These are phyloP conservation scores for Coracopsis vasa DNA, from an alignment of 2,113 vertebrate species.

Conservation along the genomic window DNA sequence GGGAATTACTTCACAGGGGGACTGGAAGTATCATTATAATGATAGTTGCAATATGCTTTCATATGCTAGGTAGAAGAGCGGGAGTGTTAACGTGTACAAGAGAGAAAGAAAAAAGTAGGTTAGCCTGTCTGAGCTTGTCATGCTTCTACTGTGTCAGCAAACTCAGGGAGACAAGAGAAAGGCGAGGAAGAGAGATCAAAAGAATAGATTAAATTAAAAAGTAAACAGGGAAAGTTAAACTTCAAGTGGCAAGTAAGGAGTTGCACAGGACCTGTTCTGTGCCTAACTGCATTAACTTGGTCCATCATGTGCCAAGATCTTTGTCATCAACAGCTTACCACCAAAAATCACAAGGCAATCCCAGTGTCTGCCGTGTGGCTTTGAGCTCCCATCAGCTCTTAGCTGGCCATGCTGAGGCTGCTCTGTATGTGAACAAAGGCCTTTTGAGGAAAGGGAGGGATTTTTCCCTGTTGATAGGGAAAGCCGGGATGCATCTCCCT, in stretches of 20 bases:
- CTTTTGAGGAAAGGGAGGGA: not conserved
- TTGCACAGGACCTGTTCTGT: not conserved
- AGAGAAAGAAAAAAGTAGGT: constrained; percentile 59
- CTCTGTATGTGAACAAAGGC: not conserved
- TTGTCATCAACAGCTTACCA: not conserved
- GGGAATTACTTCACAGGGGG: constrained; percentile 46
- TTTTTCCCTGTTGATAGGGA: not conserved
- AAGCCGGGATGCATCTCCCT: not conserved
- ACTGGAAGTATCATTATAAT: constrained; percentile 53
- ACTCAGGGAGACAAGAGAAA: constrained; percentile 53
- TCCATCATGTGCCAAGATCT: not conserved
- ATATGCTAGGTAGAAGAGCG: constrained; percentile 34
- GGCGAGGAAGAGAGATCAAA: constrained; percentile 58
- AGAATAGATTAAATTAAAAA: constrained; percentile 65
- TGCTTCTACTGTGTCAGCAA: constrained; percentile 65
- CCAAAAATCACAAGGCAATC: not conserved
- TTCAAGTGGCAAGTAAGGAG: constrained; percentile 15
- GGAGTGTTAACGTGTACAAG: constrained; percentile 26
- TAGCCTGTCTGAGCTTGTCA: constrained; percentile 68
- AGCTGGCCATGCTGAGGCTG: not conserved
- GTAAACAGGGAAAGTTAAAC: constrained; percentile 51
- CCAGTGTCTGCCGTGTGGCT: not conserved
- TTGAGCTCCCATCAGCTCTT: not conserved
- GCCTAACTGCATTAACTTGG: not conserved
- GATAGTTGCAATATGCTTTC: constrained; percentile 50